phyloP scores from a whole-genome alignment of 2,797 vertebrate species.

The Calcarius lapponicus region DNA sequence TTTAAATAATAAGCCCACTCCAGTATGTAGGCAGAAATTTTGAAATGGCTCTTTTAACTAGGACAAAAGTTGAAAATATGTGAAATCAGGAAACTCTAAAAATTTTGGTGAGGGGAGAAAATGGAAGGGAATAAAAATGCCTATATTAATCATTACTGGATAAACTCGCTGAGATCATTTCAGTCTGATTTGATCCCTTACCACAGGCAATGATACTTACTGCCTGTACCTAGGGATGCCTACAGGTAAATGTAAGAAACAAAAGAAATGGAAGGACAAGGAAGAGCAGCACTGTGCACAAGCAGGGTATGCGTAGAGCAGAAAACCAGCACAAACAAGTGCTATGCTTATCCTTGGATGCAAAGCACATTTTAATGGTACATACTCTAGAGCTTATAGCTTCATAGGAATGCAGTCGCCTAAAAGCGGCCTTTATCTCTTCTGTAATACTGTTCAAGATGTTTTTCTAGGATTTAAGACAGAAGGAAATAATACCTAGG shows the following conservation, averaged over 20 bases:
- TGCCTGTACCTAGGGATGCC: neutral
- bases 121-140: neutral
- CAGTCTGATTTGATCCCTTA: neutral
- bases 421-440: neutral
- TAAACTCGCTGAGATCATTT: neutral
- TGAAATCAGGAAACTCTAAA: neutral
- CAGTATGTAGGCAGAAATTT: neutral
- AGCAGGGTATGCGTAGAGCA: rapidly evolving
- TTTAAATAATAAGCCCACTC: neutral
- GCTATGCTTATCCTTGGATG: neutral
- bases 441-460: neutral
- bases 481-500: neutral
- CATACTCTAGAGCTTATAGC: neutral
- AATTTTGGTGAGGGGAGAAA: neutral
- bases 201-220: neutral
- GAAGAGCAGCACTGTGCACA: neutral
- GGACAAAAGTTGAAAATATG: neutral
- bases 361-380: neutral
- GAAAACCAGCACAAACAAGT: neutral
- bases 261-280: neutral
- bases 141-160: neutral
- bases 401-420: neutral
- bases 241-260: neutral
- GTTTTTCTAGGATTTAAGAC: neutral
- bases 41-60: neutral